Evolutionary conservation across 2,888 invertebrate genomes (phyloP).

Genomic region (Polietes domitor): DNA sequence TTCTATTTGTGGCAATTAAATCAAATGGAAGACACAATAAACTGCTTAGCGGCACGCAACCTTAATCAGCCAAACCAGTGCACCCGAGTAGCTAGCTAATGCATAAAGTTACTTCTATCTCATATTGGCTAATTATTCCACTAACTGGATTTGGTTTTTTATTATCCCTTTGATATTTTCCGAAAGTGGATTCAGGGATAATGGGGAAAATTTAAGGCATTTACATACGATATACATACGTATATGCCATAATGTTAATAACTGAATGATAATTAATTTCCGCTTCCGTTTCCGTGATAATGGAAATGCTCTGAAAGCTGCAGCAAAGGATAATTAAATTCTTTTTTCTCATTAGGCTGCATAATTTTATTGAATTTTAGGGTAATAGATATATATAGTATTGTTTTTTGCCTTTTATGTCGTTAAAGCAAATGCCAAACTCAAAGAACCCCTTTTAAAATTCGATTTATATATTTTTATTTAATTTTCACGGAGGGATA

Average conservation of each 20-base stretch:
- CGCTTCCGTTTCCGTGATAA: background rate
- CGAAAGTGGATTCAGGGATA: background rate
- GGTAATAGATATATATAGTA: too few species aligned
- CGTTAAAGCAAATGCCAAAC: too few species aligned
- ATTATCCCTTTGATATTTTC: background rate
- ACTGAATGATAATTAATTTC: slow-evolving; percentile 1
- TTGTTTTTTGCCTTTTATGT: too few species aligned
- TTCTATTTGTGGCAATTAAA: slow-evolving; percentile 60
- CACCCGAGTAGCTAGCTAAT: background rate
- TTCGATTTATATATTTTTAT: too few species aligned
- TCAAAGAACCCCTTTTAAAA: too few species aligned
- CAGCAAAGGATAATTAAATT: too few species aligned
- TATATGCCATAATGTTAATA: background rate
- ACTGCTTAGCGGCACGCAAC: slow-evolving; percentile 55
- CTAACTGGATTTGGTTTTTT: slow-evolving; percentile 10
- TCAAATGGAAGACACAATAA: slow-evolving; percentile 60
- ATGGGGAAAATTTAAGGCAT: background rate
- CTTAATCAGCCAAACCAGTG: slow-evolving; percentile 32
- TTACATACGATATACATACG: background rate
- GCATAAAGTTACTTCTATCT: slow-evolving; percentile 14
- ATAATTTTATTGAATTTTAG: too few species aligned
- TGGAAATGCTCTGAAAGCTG: too few species aligned
- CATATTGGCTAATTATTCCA: background rate
- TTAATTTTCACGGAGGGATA: too few species aligned
- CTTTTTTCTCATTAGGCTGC: too few species aligned